A percentile compares a stretch with the other conserved stretches of the same genome.
These are phyloP conservation scores for Paraplagusia blochii DNA, from an alignment of 2,113 vertebrate species.

Conservation along the genomic window DNA sequence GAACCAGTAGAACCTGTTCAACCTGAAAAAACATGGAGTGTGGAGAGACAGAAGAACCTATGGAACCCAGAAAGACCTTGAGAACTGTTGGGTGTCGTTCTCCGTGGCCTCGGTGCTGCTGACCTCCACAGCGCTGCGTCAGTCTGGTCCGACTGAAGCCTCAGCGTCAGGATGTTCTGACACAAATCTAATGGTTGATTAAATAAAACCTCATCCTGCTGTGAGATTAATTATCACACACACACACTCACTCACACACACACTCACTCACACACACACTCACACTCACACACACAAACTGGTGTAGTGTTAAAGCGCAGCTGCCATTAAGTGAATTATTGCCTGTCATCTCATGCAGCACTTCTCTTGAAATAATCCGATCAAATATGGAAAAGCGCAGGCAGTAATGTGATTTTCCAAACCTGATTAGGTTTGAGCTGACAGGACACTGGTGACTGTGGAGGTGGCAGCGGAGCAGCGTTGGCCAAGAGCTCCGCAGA, in stretches of 20 bases:
- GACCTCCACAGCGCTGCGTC: conserved; percentile 8
- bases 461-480: conserved; percentile 33
- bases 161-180: conserved; percentile 22
- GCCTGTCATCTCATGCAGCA: conserved; percentile 60
- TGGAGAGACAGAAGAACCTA: no score
- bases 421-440: conserved; percentile 70
- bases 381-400: conserved; percentile 73
- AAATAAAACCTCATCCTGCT: conserved; percentile 39
- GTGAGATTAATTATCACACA: conserved; percentile 65
- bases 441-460: conserved; percentile 52
- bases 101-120: conserved; percentile 6
- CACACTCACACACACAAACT: conserved; percentile 40
- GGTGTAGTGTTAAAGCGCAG: conserved; percentile 47
- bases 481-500: conserved; percentile 45
- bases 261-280: conserved; percentile 13
- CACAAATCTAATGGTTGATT: conserved; percentile 50
- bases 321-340: conserved; percentile 75
- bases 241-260: no score
- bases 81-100: no score
- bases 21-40: no score
- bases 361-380: conserved; percentile 74
- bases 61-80: no score
- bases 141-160: conserved; percentile 16
- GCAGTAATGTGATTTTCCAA: conserved; percentile 69
- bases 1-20: no score